Base-by-base conservation (phyloP, 2,113 vertebrate genomes). In the Syngnathus floridae region DNA sequence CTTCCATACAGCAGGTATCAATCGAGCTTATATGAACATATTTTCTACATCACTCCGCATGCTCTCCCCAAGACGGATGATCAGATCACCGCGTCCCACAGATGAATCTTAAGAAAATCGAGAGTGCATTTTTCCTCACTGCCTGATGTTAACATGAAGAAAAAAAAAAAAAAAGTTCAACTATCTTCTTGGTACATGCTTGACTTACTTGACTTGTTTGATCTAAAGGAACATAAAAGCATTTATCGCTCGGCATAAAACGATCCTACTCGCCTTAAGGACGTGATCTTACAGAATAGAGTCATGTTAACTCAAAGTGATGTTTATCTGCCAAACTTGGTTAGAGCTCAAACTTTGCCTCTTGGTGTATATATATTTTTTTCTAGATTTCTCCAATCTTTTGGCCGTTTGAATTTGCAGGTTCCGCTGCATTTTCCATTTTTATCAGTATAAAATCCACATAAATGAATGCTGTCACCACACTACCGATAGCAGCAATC, bases 1-100 rank as follows among this genome's bases (percentile, higher is more conserved):
- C 52, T 22, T 13, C 70, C 64, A 64, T 76, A 10, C 17, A n/a
- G 7, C 11, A 57, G 77, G 64, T 65, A 81, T 84, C 80, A 82
- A 58, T 82, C 73, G 70, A 74, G 62, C 62, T 70, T 64, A 72
- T 84, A 84, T 84, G 76, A 82, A 79, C 81, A 74, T 71, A 81
- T 84, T 83, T 83, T 79, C 81, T 52, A 76, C 82, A 75, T 70
- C 67, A 46, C 61, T 77, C 70, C 72, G 66, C 77, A 62, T 66
- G 43, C 72, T 66, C 82, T 69, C 49, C 66, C 55, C 62, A 73
- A 75, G 80, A 83, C 65, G 37, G 76, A 86, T 82, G 82, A 73
- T 63, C 63, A 35, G 26, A 71, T 59, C 71, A 26, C 54, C 21
- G 75, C 64, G 64, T 66, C 65, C 2, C 72, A 67, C 74, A 83